Base-by-base conservation (phyloP, 2,888 invertebrate species). In the Agrotis exclamationis region DNA sequence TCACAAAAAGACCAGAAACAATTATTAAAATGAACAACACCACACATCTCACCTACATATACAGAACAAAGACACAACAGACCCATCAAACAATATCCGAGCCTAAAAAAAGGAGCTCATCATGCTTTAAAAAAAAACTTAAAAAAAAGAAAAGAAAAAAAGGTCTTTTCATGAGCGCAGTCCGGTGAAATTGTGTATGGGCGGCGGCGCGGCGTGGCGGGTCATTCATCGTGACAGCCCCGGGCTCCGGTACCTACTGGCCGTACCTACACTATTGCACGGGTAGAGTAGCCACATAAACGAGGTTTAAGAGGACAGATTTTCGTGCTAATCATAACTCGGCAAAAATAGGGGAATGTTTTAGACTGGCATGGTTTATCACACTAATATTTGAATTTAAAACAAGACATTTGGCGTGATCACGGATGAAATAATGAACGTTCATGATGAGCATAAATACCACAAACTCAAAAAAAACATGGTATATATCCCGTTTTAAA, bases 211-310 rank as follows among this genome's bases (percentile, higher is more conserved):
- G 91, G 91, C 87, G 84, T 86, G 86, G 87, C 90, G 84, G 93
- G 90, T 92, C 93, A 89, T 92, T 91, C 92, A 92, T 95, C 96
- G 96, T 96, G 96, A 95, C 92, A 83, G 93, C 96, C 95, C 80
- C 84, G 68, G 94, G 95, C 94, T 88, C 60, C 88, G 88, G 90
- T 91, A 91, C 93, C 91, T 91, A 92, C 92, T 91, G 93, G 89
- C 90, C 89, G 89, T 90, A 90, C 87, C 84, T 84, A 86, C 78
- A 82, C 86, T 87, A 89, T 87, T 69, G 76, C 80, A 70, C 51
- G 47, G 44, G 4, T 77, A 75, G 68, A 63, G 62, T 9, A 20
- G 11, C 85, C 77, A 75, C 1, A 1, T 2, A 2, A 2, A 11
- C 20, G n/a, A 16, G 3, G 33, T 18, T 5, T 2, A 3, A n/a